A percentile compares a stretch with the other conserved stretches of the same genome.
These are phyloP conservation scores for Esperia sulphurella DNA, from an alignment of 2,888 invertebrate genomes.

Conservation along the genomic window DNA sequence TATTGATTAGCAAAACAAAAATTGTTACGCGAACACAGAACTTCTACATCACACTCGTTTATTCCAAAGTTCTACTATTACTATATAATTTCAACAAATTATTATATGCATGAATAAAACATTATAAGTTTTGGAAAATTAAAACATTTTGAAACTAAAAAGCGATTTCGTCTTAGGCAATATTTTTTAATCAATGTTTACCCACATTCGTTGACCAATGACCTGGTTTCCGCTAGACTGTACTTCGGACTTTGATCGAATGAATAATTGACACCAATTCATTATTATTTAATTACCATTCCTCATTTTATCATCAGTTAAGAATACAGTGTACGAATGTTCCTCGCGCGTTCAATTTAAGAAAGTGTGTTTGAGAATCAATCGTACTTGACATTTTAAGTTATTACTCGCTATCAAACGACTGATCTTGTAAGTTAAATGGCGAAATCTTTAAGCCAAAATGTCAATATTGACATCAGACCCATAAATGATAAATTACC, in stretches of 20 bases:
- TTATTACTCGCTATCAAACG: slow-evolving; percentile 17
- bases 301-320: too few species aligned
- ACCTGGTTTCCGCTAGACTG: slow-evolving; percentile 26
- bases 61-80: background rate
- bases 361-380: slow-evolving; percentile 40
- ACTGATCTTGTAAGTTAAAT: slow-evolving; percentile 27
- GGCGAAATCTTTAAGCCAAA: slow-evolving; percentile 23
- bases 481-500: slow-evolving; percentile 4
- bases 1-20: too few species aligned
- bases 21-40: too few species aligned
- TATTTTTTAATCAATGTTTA: slow-evolving; percentile 1
- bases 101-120: too few species aligned
- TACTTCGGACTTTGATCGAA: slow-evolving; percentile 26
- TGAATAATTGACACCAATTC: slow-evolving; percentile 13
- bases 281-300: background rate
- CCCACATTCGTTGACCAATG: slow-evolving; percentile 26
- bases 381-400: slow-evolving; percentile 55
- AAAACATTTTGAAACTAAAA: background rate
- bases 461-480: slow-evolving; percentile 20
- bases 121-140: too few species aligned
- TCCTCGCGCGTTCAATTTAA: slow-evolving; percentile 6
- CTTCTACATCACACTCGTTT: background rate
- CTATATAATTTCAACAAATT: too few species aligned
- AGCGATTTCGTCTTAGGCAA: slow-evolving; percentile 7
- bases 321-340: slow-evolving; percentile 1